Conservation (phyloP, 1,140 invertebrate species). For the Dryas iulia region DNA sequence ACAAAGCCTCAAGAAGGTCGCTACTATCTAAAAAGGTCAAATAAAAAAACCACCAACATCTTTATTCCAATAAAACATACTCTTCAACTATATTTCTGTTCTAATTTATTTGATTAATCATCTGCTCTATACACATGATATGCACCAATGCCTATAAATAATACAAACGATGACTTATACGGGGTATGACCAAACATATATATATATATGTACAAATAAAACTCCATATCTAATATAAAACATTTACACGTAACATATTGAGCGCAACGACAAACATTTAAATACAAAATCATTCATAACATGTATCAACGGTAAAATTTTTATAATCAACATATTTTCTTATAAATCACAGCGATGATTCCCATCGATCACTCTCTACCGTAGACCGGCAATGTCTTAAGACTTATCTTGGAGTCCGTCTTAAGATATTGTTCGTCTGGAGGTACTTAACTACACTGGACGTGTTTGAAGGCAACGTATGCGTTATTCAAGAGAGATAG, state of each 20-base stretch:
- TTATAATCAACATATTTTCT: slow-evolving; percentile 53
- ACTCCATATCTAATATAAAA: background rate
- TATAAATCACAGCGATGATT: slow-evolving; percentile 54
- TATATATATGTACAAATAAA: slow-evolving; percentile 47
- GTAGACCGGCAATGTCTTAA: slow-evolving; percentile 17
- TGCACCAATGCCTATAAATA: slow-evolving; percentile 79
- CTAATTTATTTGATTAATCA: slow-evolving; percentile 80
- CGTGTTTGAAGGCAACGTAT: slow-evolving; percentile 18
- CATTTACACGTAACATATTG: slow-evolving; percentile 31
- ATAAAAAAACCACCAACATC: slow-evolving; percentile 29
- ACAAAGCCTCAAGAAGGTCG: no score
- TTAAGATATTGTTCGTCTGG: slow-evolving; percentile 17
- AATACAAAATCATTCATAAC: background rate
- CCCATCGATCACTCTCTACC: background rate
- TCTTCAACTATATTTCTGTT: slow-evolving; percentile 63
- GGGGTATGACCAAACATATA: slow-evolving; percentile 57
- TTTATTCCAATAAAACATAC: slow-evolving; percentile 39
- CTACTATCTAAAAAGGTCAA: background rate
- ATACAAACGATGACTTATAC: slow-evolving; percentile 69
- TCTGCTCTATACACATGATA: slow-evolving; percentile 79
- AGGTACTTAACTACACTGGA: slow-evolving; percentile 17
- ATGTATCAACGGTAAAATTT: slow-evolving; percentile 29
- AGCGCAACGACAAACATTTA: slow-evolving; percentile 39
- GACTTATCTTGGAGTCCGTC: slow-evolving; percentile 7
- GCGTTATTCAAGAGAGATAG: slow-evolving; percentile 16